phyloP scores from a whole-genome alignment of 2,797 vertebrate species.

The Peromyscus eremicus region DNA sequence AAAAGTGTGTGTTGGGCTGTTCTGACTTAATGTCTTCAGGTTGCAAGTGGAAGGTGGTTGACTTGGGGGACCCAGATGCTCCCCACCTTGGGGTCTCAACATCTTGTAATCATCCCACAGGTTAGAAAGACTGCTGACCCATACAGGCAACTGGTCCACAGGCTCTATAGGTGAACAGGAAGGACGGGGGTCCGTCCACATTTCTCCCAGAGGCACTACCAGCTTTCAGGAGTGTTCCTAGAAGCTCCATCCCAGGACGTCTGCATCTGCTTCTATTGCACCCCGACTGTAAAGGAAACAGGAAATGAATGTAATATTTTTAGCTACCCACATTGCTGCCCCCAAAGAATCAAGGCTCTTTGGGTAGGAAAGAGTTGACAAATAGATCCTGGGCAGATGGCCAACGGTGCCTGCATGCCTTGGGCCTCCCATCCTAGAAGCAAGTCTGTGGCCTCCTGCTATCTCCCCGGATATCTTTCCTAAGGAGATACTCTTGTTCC shows the following conservation, averaged over 20 bases:
- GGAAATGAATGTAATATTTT: constrained; percentile 28
- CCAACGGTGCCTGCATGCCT: not conserved
- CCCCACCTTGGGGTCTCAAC: not conserved
- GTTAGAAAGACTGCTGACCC: not conserved
- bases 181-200: not conserved
- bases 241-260: not conserved
- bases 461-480: not conserved
- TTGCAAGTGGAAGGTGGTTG: not conserved
- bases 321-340: not conserved
- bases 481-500: not conserved
- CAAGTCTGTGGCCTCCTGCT: not conserved
- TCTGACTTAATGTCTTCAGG: not conserved
- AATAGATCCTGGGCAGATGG: not conserved
- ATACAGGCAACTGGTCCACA: not conserved
- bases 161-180: no score
- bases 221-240: not conserved
- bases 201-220: not conserved
- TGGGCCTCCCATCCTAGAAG: not conserved
- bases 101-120: no score
- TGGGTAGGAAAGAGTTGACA: constrained; percentile 48
- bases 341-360: constrained; percentile 24
- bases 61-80: not conserved
- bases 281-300: constrained; percentile 19
- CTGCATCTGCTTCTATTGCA: constrained; percentile 43
- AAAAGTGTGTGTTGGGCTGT: not conserved